Evolutionary conservation across 2,888 invertebrate genomes (phyloP).

Genomic region (Ornithoptera alexandrae): DNA sequence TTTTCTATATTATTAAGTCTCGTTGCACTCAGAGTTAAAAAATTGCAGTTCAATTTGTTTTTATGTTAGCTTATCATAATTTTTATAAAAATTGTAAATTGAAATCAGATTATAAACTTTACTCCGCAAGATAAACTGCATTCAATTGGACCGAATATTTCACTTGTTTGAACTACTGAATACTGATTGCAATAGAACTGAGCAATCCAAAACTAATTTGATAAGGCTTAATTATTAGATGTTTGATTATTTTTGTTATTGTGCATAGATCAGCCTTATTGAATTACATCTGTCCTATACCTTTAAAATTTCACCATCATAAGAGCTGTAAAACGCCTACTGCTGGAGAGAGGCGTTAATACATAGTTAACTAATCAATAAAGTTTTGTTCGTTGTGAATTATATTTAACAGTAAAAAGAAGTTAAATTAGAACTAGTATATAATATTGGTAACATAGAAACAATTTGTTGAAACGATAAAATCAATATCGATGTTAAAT

Average conservation of each 20-base stretch:
- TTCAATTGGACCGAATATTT: not conserved
- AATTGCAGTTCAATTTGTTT: not conserved
- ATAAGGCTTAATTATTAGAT: not conserved
- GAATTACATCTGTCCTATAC: not conserved
- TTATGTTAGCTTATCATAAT: not conserved
- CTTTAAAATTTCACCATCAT: too few relatives aligned
- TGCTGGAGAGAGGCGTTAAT: too few relatives aligned
- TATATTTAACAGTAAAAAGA: too few relatives aligned
- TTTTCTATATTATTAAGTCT: not conserved
- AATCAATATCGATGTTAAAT: not conserved
- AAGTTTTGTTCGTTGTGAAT: too few relatives aligned
- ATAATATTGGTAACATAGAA: not conserved
- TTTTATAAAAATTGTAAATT: not conserved
- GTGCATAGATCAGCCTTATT: not conserved
- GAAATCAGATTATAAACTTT: not conserved
- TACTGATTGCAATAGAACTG: not conserved
- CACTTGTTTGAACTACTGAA: not conserved
- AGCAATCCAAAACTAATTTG: not conserved
- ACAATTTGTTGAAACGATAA: not conserved
- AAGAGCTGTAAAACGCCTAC: too few relatives aligned
- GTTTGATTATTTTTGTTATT: slow-evolving; percentile 1
- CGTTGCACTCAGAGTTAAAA: not conserved
- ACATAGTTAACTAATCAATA: too few relatives aligned
- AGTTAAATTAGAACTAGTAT: not conserved
- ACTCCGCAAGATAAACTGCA: not conserved